Evolutionary conservation across 2,888 invertebrate species (phyloP).

Genomic region (Drosophila paramelanica): DNA sequence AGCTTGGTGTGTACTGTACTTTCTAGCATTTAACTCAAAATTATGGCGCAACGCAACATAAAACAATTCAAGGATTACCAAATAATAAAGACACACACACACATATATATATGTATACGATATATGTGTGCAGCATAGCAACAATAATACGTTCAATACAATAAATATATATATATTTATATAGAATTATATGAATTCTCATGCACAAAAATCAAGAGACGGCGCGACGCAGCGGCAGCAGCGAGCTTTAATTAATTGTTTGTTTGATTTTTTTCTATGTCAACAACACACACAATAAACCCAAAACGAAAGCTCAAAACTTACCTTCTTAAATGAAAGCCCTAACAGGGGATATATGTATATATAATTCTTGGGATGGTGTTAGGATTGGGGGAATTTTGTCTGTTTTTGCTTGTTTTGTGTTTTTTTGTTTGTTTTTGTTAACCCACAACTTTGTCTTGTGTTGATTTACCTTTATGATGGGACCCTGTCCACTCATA

Average conservation of each 20-base stretch:
- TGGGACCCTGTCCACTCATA: constrained; percentile 91
- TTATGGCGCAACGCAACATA: constrained; percentile 32
- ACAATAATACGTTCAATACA: constrained; percentile 49
- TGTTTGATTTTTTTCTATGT: constrained; percentile 46
- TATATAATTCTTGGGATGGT: constrained; percentile 16
- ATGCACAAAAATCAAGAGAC: constrained; percentile 71
- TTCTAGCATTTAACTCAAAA: constrained; percentile 54
- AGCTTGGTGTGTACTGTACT: constrained; percentile 21
- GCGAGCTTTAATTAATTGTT: constrained; percentile 33
- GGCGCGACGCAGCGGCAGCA: constrained; percentile 57
- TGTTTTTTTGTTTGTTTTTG: constrained; percentile 25
- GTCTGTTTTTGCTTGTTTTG: constrained; percentile 23
- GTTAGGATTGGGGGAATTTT: constrained; percentile 14
- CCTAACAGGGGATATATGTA: constrained; percentile 19
- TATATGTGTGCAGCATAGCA: constrained; percentile 52
- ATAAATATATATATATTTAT: constrained; percentile 26
- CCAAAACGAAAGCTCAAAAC: constrained; percentile 62
- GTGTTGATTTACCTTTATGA: constrained; percentile 93
- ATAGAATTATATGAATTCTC: constrained; percentile 56
- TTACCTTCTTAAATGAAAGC: constrained; percentile 56
- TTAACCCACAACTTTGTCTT: constrained; percentile 42
- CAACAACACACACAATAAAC: constrained; percentile 77
- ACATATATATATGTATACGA: constrained; percentile 32
- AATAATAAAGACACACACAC: constrained; percentile 24
- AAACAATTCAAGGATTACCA: constrained; percentile 37